A percentile compares a stretch with the other conserved stretches of the same genome.
phyloP scores from a whole-genome alignment of 2,888 invertebrate species.

The Argyra leucocephala region DNA sequence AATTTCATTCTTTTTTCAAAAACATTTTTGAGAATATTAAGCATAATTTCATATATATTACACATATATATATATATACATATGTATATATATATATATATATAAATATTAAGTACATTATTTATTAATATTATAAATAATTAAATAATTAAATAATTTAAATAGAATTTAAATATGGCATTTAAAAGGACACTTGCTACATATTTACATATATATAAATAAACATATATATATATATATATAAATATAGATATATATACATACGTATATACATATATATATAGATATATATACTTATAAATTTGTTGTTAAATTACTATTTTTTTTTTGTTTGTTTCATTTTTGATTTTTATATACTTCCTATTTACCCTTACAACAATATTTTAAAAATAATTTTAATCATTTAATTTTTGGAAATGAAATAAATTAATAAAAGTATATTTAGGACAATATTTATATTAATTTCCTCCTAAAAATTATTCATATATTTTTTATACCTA shows the following conservation, averaged over 20 bases:
- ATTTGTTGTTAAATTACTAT: too few relatives aligned
- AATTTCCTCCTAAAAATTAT: too few relatives aligned
- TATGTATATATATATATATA: background rate
- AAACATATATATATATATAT: too few relatives aligned
- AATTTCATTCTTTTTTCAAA: background rate
- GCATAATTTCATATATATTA: background rate
- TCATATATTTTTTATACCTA: too few relatives aligned
- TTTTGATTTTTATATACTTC: too few relatives aligned
- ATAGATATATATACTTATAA: too few relatives aligned
- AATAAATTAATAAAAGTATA: background rate
- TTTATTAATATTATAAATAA: background rate
- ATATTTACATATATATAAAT: background rate
- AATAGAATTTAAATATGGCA: background rate
- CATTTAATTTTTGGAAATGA: too few relatives aligned
- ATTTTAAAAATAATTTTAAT: too few relatives aligned
- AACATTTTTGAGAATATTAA: constrained; percentile 1
- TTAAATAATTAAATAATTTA: background rate
- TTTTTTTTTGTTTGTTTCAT: too few relatives aligned
- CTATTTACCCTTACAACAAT: too few relatives aligned
- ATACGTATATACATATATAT: too few relatives aligned
- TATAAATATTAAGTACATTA: background rate
- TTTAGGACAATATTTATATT: background rate
- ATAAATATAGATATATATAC: too few relatives aligned
- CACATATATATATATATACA: background rate
- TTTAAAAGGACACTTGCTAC: background rate